Conservation (phyloP, 2,113 vertebrate species). For the Donacobius atricapilla region DNA sequence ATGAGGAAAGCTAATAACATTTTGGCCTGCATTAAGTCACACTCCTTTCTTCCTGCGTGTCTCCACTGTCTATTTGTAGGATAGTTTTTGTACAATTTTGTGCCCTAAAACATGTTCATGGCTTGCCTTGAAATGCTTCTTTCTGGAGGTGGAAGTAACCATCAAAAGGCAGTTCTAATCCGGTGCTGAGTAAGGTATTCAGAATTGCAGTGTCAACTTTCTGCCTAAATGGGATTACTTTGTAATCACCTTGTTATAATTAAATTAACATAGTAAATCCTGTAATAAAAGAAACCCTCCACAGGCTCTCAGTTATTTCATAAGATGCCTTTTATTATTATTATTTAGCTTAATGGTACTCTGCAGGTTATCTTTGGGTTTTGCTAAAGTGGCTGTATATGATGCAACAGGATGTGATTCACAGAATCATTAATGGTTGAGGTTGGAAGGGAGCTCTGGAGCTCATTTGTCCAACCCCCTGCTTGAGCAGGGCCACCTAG, state of each 20-base stretch:
- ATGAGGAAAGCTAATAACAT: not conserved
- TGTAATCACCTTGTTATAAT: slow-evolving; percentile 1
- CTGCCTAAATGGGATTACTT: not conserved
- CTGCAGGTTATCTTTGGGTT: not conserved
- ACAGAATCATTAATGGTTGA: not conserved
- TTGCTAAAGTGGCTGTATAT: not conserved
- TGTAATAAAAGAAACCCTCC: not conserved
- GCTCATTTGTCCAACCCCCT: not conserved
- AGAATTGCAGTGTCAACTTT: not conserved
- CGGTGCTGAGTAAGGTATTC: not conserved
- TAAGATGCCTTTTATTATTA: not conserved
- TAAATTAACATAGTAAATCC: slow-evolving; percentile 11
- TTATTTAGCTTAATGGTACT: not conserved
- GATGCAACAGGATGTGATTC: not conserved
- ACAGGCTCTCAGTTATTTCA: not conserved
- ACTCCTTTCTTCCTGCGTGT: not conserved
- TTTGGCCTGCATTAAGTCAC: not conserved
- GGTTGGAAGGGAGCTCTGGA: not conserved
- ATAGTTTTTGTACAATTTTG: not conserved
- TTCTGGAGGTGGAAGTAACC: not conserved
- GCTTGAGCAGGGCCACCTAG: not conserved
- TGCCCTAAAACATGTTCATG: not conserved
- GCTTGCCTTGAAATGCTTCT: not conserved
- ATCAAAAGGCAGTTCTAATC: not conserved
- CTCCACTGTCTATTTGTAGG: not conserved